These are phyloP conservation scores for Myodes glareolus DNA, from an alignment of 2,113 vertebrate genomes.

Conservation along the genomic window DNA sequence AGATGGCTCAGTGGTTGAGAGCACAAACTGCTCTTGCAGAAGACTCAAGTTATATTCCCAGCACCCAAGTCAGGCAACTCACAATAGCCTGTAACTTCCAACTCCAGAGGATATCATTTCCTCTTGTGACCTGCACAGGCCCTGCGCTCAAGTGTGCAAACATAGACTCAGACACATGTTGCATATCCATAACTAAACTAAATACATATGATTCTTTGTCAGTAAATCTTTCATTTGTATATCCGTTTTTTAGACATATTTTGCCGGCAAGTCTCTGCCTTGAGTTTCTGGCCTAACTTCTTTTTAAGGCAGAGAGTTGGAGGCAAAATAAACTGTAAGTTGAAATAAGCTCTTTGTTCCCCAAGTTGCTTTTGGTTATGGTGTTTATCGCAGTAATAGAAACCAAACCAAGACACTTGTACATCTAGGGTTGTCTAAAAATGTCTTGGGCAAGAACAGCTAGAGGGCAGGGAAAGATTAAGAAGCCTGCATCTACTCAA, in stretches of 20 bases:
- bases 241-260: neutral
- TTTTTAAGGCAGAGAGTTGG: neutral
- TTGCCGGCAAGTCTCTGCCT: neutral
- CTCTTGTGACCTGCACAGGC: neutral
- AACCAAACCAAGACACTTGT: neutral
- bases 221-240: neutral
- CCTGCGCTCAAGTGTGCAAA: neutral
- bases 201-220: neutral
- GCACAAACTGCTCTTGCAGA: neutral
- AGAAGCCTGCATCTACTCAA: neutral
- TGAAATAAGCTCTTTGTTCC: neutral
- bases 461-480: neutral
- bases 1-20: neutral
- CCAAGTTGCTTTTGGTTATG: neutral
- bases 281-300: neutral
- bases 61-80: neutral
- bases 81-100: neutral
- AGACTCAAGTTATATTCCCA: neutral
- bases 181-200: neutral
- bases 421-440: neutral
- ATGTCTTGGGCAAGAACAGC: neutral
- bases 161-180: neutral
- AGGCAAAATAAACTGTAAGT: neutral
- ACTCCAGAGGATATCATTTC: neutral
- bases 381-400: neutral